phyloP scores from a whole-genome alignment of 2,797 vertebrate species.

The Geotrypetes seraphini region DNA sequence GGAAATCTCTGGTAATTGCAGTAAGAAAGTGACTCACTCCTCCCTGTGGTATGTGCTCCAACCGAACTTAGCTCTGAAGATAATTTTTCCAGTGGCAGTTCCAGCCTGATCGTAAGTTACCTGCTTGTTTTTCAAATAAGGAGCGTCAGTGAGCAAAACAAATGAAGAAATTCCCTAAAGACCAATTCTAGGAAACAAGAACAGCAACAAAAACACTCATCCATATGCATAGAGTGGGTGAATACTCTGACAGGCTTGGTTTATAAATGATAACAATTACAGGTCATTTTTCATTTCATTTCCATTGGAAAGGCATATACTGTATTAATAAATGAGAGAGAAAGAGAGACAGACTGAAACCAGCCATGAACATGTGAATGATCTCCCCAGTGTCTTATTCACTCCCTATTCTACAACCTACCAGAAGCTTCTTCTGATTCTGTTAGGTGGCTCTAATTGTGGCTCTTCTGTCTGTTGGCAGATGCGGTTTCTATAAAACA shows the following conservation, averaged over 20 bases:
- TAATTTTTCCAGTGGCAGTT: too few relatives aligned
- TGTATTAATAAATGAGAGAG: constrained; percentile 24
- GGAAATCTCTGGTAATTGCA: too few relatives aligned
- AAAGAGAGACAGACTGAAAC: not conserved
- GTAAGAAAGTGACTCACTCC: too few relatives aligned
- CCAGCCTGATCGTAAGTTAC: too few relatives aligned
- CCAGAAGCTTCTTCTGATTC: constrained; percentile 55
- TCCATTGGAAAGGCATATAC: constrained; percentile 49
- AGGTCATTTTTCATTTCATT: constrained; percentile 65
- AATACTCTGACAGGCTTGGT: constrained; percentile 56
- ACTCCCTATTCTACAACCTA: constrained; percentile 60
- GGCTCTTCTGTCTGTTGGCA: constrained; percentile 67
- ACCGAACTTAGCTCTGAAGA: too few relatives aligned
- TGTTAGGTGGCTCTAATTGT: constrained; percentile 75
- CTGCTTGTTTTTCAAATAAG: constrained; percentile 18
- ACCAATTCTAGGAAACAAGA: constrained; percentile 38
- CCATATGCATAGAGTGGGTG: constrained; percentile 53
- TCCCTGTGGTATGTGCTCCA: too few relatives aligned
- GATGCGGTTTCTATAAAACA: constrained; percentile 70
- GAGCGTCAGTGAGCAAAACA: constrained; percentile 45
- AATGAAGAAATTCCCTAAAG: constrained; percentile 48
- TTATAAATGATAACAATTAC: constrained; percentile 64
- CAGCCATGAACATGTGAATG: constrained; percentile 13
- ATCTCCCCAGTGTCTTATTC: constrained; percentile 60
- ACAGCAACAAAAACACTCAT: constrained; percentile 28